A percentile compares a stretch with the other conserved stretches of the same genome.
These are phyloP conservation scores for Stichodactyla helianthus DNA, from an alignment of 64 coral and sea anemone genomes.

Conservation along the genomic window DNA sequence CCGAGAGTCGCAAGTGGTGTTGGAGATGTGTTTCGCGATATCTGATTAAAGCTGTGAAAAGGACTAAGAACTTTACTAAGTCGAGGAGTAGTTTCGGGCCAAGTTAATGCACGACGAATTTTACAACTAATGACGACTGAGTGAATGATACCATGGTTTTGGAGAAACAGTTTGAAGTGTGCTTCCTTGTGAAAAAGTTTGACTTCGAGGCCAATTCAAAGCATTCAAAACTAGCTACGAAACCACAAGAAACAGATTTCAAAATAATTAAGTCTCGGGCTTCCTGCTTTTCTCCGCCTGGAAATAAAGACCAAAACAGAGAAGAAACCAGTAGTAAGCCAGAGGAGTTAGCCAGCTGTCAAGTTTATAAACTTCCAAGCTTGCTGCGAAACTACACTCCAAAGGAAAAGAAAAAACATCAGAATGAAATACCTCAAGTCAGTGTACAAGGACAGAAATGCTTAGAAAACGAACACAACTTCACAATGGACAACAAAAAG, in stretches of 20 bases:
- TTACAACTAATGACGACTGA: neutral
- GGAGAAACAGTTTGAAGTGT: neutral
- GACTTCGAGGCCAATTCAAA: neutral
- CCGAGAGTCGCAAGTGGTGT: neutral
- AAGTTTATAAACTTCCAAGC: neutral
- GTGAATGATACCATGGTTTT: neutral
- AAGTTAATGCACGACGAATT: neutral
- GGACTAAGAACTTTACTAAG: neutral
- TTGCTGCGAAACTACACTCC: neutral
- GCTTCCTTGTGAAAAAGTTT: neutral
- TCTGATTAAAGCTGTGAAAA: neutral
- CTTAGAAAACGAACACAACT: neutral
- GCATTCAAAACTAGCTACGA: neutral
- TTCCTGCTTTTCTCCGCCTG: neutral
- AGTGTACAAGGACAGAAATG: conserved; percentile 6
- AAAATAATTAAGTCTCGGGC: neutral
- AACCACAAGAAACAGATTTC: neutral
- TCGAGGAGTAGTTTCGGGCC: neutral
- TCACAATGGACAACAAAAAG: neutral
- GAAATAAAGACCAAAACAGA: neutral
- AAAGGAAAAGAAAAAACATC: neutral
- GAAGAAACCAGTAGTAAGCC: neutral
- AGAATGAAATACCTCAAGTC: neutral
- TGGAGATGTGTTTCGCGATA: neutral
- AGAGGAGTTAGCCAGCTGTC: neutral